Evolutionary conservation across 2,113 vertebrate species (phyloP).

Genomic region (Rhodinocichla rosea): DNA sequence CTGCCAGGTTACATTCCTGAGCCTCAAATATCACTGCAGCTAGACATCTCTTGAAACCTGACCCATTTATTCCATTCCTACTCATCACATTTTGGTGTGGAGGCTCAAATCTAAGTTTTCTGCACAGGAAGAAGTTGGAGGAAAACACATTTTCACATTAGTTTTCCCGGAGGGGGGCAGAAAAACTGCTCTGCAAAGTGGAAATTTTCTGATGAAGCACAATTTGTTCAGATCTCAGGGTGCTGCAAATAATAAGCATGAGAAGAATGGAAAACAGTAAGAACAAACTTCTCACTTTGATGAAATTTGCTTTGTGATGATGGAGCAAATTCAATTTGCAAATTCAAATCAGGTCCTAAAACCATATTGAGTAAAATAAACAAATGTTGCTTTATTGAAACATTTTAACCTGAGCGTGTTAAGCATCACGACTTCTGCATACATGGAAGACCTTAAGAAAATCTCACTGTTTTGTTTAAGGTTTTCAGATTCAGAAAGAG

Average conservation of each 20-base stretch:
- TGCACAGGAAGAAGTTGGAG: background rate
- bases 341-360: background rate
- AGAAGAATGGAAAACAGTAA: background rate
- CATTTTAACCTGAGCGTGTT: background rate
- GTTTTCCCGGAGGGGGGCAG: background rate
- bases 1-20: slow-evolving; percentile 26
- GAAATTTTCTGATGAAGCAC: background rate
- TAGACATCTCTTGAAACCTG: slow-evolving; percentile 24
- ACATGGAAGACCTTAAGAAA: background rate
- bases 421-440: background rate
- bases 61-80: slow-evolving; percentile 24
- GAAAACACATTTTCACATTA: background rate
- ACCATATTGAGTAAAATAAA: background rate
- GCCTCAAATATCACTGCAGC: slow-evolving; percentile 6
- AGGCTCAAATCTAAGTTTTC: background rate
- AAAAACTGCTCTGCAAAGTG: background rate
- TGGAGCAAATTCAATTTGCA: background rate
- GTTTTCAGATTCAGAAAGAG: background rate
- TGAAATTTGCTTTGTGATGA: background rate
- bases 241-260: background rate
- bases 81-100: slow-evolving; percentile 1
- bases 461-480: background rate
- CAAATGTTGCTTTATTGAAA: background rate
- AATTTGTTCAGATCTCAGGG: background rate
- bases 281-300: background rate